Conservation (phyloP, 2,797 vertebrate species). For the Sebastes taczanowskii region DNA sequence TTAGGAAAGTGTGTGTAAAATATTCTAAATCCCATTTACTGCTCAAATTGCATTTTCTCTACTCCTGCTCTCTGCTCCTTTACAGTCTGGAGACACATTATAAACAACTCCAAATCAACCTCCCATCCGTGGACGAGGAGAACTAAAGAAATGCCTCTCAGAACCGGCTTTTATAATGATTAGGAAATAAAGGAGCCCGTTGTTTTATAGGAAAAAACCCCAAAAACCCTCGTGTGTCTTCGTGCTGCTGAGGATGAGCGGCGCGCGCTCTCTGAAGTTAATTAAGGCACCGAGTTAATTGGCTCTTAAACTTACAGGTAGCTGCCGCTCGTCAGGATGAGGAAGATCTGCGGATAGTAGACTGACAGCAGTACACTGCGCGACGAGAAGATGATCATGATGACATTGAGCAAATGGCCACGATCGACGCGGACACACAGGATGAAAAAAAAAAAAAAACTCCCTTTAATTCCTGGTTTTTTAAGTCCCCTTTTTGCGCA, state of each 20-base stretch:
- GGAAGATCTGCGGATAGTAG: conserved; percentile 98
- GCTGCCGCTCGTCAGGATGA: conserved; percentile 98
- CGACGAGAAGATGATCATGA: conserved; percentile 96
- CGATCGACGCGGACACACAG: conserved; percentile 58
- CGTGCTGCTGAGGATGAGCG: conserved; percentile 19
- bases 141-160: background rate
- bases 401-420: conserved; percentile 83
- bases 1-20: background rate
- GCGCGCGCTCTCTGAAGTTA: conserved; percentile 44
- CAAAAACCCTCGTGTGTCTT: conserved; percentile 14
- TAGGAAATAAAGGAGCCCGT: background rate
- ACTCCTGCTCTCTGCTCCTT: background rate
- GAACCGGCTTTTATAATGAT: conserved; percentile 10
- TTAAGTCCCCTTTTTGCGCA: conserved; percentile 72
- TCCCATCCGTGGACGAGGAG: background rate
- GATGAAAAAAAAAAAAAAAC: conserved; percentile 36
- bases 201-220: conserved; percentile 1
- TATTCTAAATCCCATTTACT: background rate
- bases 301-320: conserved; percentile 93
- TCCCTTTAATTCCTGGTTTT: conserved; percentile 66
- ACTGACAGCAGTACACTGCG: conserved; percentile 96
- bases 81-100: background rate
- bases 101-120: background rate
- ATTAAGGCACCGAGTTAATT: conserved; percentile 67
- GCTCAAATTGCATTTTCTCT: background rate